Percentiles rank a stretch among this genome's conserved stretches.
Conservation (phyloP, 2,888 invertebrate genomes). For the Prostheceraeus crozeri region DNA sequence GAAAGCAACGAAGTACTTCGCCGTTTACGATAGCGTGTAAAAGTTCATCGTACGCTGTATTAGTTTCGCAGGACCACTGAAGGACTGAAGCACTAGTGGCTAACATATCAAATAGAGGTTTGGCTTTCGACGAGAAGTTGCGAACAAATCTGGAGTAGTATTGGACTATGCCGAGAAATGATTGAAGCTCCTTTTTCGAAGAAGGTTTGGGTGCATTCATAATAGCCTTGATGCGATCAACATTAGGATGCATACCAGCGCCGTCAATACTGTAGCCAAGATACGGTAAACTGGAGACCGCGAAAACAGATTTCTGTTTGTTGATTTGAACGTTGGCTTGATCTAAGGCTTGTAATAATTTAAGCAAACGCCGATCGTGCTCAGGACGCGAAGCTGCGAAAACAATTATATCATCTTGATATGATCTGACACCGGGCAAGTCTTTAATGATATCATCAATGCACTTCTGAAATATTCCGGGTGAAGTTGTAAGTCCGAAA, state of each 20-base stretch:
- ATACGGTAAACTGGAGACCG: not conserved
- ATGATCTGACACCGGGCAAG: constrained; percentile 7
- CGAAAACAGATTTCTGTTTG: constrained; percentile 2
- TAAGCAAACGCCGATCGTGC: not conserved
- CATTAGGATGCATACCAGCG: not conserved
- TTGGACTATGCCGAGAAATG: not conserved
- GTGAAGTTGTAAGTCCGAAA: not conserved
- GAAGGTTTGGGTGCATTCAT: constrained; percentile 4
- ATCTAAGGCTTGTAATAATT: constrained; percentile 1
- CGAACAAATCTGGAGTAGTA: constrained; percentile 23
- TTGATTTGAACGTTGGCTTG: constrained; percentile 15
- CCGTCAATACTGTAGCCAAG: not conserved
- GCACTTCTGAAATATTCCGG: not conserved
- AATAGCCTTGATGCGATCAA: not conserved
- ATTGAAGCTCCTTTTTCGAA: not conserved
- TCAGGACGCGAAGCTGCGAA: not conserved
- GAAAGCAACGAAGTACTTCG: constrained; percentile 16
- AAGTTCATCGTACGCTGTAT: constrained; percentile 9
- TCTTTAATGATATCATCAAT: not conserved
- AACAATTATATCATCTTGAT: constrained; percentile 15
- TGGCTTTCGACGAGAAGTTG: constrained; percentile 2
- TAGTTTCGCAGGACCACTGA: not conserved
- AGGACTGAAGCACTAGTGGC: not conserved
- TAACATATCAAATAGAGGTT: constrained; percentile 12
- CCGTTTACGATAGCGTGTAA: constrained; percentile 10